These are phyloP conservation scores for Trichoplusia ni DNA, from an alignment of 1,140 invertebrate species.

Conservation along the genomic window DNA sequence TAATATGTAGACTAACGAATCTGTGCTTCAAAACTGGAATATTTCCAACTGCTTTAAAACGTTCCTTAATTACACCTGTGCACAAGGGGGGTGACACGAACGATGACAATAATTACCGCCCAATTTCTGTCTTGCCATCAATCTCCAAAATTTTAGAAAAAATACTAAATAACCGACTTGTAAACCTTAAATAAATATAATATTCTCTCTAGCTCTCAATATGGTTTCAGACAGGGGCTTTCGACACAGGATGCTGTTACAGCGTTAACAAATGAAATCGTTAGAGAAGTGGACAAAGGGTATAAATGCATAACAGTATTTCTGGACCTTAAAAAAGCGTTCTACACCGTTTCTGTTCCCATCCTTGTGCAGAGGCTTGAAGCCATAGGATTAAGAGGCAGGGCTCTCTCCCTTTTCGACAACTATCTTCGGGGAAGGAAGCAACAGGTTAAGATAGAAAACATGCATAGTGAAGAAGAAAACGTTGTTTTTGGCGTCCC, in stretches of 20 bases:
- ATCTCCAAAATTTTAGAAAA: too few species aligned
- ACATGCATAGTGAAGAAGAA: neutral
- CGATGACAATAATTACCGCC: constrained; percentile 14
- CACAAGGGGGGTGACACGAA: constrained; percentile 15
- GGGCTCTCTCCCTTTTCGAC: neutral
- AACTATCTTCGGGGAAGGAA: too few species aligned
- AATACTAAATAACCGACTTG: too few species aligned
- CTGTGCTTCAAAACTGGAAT: constrained; percentile 23
- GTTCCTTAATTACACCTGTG: constrained; percentile 20
- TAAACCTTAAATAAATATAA: too few species aligned
- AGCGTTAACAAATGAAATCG: neutral
- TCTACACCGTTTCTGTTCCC: too few species aligned
- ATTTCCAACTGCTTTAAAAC: constrained; percentile 18
- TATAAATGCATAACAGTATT: neutral
- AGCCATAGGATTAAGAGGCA: neutral
- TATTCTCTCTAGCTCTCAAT: neutral
- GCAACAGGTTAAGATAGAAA: too few species aligned
- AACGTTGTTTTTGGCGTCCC: neutral
- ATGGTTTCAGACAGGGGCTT: neutral
- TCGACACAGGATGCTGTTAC: neutral
- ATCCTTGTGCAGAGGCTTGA: neutral
- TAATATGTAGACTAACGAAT: constrained; percentile 21
- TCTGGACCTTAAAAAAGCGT: too few species aligned
- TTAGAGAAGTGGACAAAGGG: neutral
- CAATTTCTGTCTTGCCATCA: neutral